Evolutionary conservation across 1,140 invertebrate genomes (phyloP).

Genomic region (Micrasema minimum): DNA sequence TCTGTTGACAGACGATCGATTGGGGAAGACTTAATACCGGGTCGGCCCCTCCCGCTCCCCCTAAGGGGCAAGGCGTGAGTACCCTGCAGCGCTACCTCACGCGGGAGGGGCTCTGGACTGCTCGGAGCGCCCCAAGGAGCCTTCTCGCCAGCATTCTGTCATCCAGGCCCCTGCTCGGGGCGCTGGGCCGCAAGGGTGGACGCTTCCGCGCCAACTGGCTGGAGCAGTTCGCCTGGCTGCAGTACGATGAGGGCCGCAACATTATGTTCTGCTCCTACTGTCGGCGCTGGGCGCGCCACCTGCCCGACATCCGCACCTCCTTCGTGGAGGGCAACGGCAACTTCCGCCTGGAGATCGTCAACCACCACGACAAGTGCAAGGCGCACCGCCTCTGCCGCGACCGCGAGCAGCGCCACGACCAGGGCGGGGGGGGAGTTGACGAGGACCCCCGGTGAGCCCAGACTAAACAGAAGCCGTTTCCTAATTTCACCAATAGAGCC

Average conservation of each 20-base stretch:
- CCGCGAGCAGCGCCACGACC: conserved; percentile 56
- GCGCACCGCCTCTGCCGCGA: conserved; percentile 74
- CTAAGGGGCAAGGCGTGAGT: conserved; percentile 37
- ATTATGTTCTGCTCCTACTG: conserved; percentile 80
- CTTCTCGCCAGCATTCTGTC: conserved; percentile 51
- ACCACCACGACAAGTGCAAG: conserved; percentile 81
- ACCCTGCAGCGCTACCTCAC: conserved; percentile 50
- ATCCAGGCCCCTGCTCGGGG: conserved; percentile 53
- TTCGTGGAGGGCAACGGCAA: conserved; percentile 80
- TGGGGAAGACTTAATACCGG: conserved; percentile 56
- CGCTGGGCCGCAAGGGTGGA: conserved; percentile 66
- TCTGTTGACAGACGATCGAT: conserved; percentile 74
- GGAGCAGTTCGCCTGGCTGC: conserved; percentile 74
- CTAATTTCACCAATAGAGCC: no score
- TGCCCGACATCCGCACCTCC: conserved; percentile 77
- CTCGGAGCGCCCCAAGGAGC: conserved; percentile 47
- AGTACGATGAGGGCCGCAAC: conserved; percentile 74
- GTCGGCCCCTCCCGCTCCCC: conserved; percentile 25
- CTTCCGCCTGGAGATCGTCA: conserved; percentile 79
- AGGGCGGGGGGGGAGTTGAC: conserved; percentile 11
- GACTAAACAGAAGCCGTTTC: no score
- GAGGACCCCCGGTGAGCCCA: conserved; percentile 18
- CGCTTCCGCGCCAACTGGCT: conserved; percentile 75
- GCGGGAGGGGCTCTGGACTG: conserved; percentile 43
- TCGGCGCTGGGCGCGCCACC: conserved; percentile 75